Percentiles rank a stretch among this genome's conserved stretches.
Evolutionary conservation across 2,888 invertebrate species (phyloP).

Genomic region (Odontocolon sp.): DNA sequence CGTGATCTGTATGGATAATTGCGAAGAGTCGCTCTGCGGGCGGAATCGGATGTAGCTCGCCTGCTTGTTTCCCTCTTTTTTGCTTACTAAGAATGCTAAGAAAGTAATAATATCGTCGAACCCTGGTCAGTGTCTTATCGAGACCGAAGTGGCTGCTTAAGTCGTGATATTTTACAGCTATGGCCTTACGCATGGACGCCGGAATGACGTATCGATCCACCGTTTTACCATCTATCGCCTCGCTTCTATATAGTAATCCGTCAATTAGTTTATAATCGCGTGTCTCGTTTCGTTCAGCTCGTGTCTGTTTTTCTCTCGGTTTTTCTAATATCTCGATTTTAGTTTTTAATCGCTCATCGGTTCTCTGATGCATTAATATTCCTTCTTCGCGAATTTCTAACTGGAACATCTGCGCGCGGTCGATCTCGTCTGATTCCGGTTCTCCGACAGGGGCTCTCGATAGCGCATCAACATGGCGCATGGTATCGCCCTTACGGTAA

Average conservation of each 20-base stretch:
- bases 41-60: too few species aligned
- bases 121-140: slow-evolving; percentile 25
- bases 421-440: not conserved
- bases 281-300: slow-evolving; percentile 13
- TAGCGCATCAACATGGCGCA: slow-evolving; percentile 47
- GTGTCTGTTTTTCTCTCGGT: not conserved
- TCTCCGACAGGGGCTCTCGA: slow-evolving; percentile 38
- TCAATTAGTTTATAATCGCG: slow-evolving; percentile 11
- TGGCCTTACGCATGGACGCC: slow-evolving; percentile 49
- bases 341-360: slow-evolving; percentile 9
- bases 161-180: slow-evolving; percentile 55
- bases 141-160: slow-evolving; percentile 40
- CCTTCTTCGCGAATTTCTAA: slow-evolving; percentile 25
- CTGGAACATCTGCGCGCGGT: slow-evolving; percentile 10
- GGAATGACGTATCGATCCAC: slow-evolving; percentile 50
- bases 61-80: slow-evolving; percentile 52
- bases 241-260: slow-evolving; percentile 42
- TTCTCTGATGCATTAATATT: slow-evolving; percentile 25
- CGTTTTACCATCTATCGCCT: not conserved
- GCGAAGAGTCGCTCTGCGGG: slow-evolving; percentile 60
- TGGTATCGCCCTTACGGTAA: slow-evolving; percentile 14
- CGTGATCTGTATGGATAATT: slow-evolving; percentile 57
- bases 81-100: slow-evolving; percentile 34
- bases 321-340: slow-evolving; percentile 49
- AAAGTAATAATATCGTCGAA: slow-evolving; percentile 44